Evolutionary conservation across 2,888 invertebrate genomes (phyloP).

Genomic region (Pyrrhia umbra): DNA sequence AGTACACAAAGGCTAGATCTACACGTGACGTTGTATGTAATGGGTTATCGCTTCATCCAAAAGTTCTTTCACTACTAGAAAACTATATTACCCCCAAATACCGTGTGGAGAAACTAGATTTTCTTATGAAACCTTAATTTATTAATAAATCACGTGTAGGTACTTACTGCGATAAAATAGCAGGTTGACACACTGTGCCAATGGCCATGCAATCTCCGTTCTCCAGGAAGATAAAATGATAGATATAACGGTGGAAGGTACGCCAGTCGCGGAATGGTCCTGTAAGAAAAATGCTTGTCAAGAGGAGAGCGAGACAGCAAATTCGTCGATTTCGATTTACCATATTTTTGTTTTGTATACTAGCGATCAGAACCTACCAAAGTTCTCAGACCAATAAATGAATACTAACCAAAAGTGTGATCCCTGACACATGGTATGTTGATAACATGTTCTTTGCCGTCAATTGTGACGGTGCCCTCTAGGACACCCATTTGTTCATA

Average conservation of each 20-base stretch:
- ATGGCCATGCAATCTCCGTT: conserved; percentile 93
- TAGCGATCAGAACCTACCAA: neutral
- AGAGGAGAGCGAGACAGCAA: neutral
- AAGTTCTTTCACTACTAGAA: too few species aligned
- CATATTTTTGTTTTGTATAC: too few species aligned
- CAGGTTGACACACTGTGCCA: conserved; percentile 92
- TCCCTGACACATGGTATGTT: conserved; percentile 92
- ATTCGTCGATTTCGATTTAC: too few species aligned
- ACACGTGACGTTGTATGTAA: too few species aligned
- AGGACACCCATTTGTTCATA: conserved; percentile 94
- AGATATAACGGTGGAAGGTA: conserved; percentile 92
- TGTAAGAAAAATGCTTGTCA: conserved; percentile 56
- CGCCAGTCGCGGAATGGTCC: conserved; percentile 92
- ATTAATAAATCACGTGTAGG: too few species aligned
- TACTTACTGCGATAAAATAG: conserved; percentile 90
- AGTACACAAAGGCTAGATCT: too few species aligned
- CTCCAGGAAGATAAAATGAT: conserved; percentile 92
- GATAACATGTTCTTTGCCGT: conserved; percentile 84
- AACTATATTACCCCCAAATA: too few species aligned
- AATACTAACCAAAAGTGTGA: conserved; percentile 91
- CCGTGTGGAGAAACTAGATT: too few species aligned
- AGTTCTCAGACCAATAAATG: neutral
- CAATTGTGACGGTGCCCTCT: conserved; percentile 88
- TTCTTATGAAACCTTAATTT: too few species aligned
- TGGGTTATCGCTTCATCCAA: too few species aligned